Evolutionary conservation across 2,113 vertebrate genomes (phyloP).

Genomic region (Muntiacus muntjak): DNA sequence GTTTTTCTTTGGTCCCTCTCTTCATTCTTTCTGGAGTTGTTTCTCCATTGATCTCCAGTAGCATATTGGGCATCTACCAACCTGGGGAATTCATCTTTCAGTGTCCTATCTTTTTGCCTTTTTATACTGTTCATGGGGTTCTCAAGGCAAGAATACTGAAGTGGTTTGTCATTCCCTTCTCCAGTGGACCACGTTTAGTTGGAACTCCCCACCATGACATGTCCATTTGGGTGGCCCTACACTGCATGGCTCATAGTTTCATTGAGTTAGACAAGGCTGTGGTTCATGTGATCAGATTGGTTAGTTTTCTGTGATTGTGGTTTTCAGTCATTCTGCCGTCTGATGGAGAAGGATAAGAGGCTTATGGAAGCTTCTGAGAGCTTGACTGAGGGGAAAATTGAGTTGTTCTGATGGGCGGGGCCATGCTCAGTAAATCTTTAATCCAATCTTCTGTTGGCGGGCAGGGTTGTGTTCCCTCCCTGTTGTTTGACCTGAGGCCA

Average conservation of each 20-base stretch:
- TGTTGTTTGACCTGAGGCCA: not conserved
- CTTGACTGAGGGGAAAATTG: not conserved
- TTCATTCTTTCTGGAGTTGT: no score
- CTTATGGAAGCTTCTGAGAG: no score
- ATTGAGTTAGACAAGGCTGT: not conserved
- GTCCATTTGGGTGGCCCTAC: not conserved
- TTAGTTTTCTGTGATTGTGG: not conserved
- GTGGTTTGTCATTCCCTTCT: not conserved
- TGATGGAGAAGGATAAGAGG: not conserved
- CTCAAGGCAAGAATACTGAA: not conserved
- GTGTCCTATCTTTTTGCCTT: no score
- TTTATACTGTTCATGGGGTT: not conserved
- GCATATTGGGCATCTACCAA: no score
- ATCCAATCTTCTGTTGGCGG: not conserved
- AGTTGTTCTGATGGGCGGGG: not conserved
- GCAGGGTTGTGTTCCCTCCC: not conserved
- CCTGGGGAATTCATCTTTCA: no score
- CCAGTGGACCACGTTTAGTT: not conserved
- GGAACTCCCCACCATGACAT: not conserved
- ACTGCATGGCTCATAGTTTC: not conserved
- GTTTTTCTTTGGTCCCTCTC: no score
- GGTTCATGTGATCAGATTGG: not conserved
- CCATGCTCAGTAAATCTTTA: not conserved
- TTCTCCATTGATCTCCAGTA: no score
- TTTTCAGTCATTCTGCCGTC: not conserved